Percentiles rank a stretch among this genome's conserved stretches.
Conservation (phyloP, 2,113 vertebrate genomes). For the Circaetus gallicus region DNA sequence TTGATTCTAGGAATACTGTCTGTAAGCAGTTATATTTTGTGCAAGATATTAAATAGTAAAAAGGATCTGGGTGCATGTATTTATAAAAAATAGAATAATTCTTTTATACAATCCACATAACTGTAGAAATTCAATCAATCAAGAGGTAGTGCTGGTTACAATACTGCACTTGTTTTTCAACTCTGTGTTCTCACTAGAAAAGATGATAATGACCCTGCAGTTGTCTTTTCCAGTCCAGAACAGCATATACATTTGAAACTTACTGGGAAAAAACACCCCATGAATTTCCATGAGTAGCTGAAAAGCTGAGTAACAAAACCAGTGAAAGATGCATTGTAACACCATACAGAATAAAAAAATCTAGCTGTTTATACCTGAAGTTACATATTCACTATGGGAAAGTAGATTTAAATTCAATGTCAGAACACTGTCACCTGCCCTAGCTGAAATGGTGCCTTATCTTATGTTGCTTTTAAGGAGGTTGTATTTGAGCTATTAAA, state of each 20-base stretch:
- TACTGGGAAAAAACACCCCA: not conserved
- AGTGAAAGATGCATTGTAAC: not conserved
- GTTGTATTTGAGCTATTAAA: not conserved
- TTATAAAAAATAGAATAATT: not conserved
- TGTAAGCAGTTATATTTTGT: not conserved
- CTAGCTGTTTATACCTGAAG: not conserved
- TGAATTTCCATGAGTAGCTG: not conserved
- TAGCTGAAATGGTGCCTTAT: accelerated
- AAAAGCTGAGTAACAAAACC: not conserved
- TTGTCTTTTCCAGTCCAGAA: not conserved
- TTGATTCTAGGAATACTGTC: not conserved
- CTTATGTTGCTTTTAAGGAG: not conserved
- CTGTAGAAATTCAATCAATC: not conserved
- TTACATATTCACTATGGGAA: not conserved
- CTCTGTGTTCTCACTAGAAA: not conserved
- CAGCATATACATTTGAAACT: not conserved
- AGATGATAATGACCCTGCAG: not conserved
- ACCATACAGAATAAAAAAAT: not conserved
- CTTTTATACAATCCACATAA: not conserved
- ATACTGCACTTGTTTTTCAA: not conserved
- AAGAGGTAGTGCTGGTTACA: not conserved
- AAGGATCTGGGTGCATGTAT: not conserved
- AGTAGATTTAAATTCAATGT: not conserved
- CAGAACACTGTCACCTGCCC: not conserved
- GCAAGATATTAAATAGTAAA: not conserved